phyloP scores from a whole-genome alignment of 2,113 vertebrate species.

The Menidia beryllina region DNA sequence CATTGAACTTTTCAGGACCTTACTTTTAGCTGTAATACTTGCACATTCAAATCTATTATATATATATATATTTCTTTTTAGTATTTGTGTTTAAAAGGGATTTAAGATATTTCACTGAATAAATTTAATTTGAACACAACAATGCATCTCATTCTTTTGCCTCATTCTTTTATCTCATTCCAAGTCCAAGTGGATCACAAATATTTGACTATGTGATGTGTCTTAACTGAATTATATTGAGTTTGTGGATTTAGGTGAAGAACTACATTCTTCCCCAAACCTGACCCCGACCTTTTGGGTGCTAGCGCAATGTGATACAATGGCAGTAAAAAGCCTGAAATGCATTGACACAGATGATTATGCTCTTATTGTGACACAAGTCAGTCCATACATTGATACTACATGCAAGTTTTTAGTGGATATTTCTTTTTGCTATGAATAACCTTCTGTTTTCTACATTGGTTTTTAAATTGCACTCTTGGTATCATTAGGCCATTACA shows the following conservation, averaged over 20 bases:
- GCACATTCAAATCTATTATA: no score
- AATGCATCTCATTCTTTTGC: no score
- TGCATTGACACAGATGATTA: neutral
- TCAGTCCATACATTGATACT: conserved; percentile 41
- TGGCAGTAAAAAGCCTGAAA: neutral
- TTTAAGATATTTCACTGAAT: no score
- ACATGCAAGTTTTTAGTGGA: conserved; percentile 30
- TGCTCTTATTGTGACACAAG: neutral
- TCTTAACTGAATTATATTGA: neutral
- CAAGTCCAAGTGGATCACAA: no score
- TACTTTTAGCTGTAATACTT: no score
- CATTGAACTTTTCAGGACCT: no score
- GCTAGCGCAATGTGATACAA: neutral
- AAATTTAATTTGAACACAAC: no score
- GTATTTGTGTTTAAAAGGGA: no score
- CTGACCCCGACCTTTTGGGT: neutral
- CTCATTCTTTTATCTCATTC: no score
- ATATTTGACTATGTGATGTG: neutral
- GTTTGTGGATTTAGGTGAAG: no score
- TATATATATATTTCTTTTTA: no score
- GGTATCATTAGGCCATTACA: conserved; percentile 73
- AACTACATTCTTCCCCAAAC: neutral
- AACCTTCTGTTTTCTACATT: conserved; percentile 79
- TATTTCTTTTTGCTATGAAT: conserved; percentile 44
- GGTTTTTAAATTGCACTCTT: conserved; percentile 68